phyloP scores from a whole-genome alignment of 2,113 vertebrate species.

The Hucho hucho region DNA sequence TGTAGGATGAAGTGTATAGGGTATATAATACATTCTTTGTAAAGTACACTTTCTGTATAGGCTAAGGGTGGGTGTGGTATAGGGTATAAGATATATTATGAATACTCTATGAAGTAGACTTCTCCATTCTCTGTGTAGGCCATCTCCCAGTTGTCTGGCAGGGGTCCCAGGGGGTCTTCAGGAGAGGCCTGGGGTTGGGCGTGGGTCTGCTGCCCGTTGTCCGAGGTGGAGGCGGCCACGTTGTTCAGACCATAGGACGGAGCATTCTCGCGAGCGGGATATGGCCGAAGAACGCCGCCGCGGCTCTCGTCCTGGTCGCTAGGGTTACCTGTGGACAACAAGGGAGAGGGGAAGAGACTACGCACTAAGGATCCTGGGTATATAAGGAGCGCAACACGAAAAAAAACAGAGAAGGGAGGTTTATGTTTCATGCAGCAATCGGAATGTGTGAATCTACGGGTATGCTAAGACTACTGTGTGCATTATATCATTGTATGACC shows the following conservation, averaged over 20 bases:
- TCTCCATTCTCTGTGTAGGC: constrained; percentile 98
- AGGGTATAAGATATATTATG: constrained; percentile 24
- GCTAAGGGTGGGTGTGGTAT: constrained; percentile 14
- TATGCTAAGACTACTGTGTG: no score
- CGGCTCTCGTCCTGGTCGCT: constrained; percentile 88
- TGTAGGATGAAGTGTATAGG: no score
- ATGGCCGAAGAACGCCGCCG: constrained; percentile 64
- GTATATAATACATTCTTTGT: no score
- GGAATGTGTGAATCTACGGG: neutral
- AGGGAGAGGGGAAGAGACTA: constrained; percentile 73
- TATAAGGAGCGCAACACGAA: constrained; percentile 26
- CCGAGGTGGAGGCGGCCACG: constrained; percentile 82
- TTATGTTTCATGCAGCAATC: constrained; percentile 49
- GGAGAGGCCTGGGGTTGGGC: constrained; percentile 89
- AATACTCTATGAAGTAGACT: constrained; percentile 99
- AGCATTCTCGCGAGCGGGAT: constrained; percentile 76
- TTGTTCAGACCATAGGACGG: constrained; percentile 75
- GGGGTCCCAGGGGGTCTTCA: constrained; percentile 89
- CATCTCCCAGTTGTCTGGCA: constrained; percentile 99
- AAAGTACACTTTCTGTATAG: constrained; percentile 1
- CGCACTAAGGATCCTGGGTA: constrained; percentile 72
- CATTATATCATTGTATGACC: no score
- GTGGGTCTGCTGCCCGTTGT: constrained; percentile 89
- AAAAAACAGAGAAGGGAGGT: constrained; percentile 39
- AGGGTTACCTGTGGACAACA: constrained; percentile 85